These are phyloP conservation scores for Anisognathus igniventris DNA, from an alignment of 2,797 vertebrate genomes.

Conservation along the genomic window DNA sequence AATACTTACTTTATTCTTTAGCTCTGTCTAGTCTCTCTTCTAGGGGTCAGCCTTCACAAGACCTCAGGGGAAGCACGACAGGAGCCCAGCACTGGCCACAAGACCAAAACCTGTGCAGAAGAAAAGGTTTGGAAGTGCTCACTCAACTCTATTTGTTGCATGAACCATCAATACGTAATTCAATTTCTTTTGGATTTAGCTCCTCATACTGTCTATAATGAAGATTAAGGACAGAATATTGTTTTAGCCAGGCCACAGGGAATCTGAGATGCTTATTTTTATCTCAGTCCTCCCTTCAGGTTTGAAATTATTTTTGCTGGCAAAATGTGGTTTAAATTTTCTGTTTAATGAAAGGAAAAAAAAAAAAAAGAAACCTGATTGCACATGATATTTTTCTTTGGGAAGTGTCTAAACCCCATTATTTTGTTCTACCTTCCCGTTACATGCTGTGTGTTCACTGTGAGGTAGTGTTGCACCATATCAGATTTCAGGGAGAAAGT, in stretches of 20 bases:
- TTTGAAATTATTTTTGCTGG: constrained; percentile 32
- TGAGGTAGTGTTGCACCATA: background rate
- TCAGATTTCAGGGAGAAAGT: background rate
- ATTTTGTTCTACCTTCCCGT: background rate
- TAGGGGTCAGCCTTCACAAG: background rate
- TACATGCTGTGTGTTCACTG: background rate
- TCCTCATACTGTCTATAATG: background rate
- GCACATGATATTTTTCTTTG: background rate
- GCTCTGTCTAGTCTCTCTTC: background rate
- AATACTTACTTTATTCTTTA: background rate
- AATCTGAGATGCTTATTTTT: constrained; percentile 36
- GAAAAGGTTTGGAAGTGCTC: background rate
- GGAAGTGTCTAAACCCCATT: background rate
- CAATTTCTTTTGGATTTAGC: background rate
- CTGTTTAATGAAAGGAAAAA: background rate
- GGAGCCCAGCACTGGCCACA: background rate
- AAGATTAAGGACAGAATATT: background rate
- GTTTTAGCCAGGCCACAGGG: constrained; percentile 4
- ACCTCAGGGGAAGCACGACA: background rate
- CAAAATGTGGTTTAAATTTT: background rate
- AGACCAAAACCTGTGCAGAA: background rate
- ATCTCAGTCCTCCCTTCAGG: background rate
- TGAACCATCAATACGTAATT: background rate
- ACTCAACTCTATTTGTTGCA: background rate
- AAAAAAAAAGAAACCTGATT: background rate